Base-by-base conservation (phyloP, 2,113 vertebrate genomes). In the Trogon surrucura region DNA sequence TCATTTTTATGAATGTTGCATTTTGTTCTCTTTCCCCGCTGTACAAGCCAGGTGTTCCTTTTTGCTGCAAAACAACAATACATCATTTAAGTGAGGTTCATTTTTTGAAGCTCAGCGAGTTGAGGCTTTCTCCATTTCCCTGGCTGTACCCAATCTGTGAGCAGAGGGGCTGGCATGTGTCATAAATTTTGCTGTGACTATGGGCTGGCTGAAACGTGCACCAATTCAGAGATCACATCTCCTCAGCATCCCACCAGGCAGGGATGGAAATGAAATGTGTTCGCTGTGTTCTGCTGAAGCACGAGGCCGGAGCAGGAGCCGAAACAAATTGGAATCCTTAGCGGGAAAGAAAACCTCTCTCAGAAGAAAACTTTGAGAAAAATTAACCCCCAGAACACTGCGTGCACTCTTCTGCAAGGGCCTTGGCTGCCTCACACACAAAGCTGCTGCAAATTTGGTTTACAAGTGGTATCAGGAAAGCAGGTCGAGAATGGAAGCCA, bases 171-270 rank as follows among this genome's bases (percentile, higher is more conserved):
- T 89, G 75, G 73, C 51, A 94, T 91, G 50, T 79, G 88, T 64
- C 94, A 95, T 92, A 95, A 93, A 96, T 97, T 97, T 93, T 93
- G 94, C 78, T 89, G 73, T 12, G 3, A 88, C 91, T 80, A 75
- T 85, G 62, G 89, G 95, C 95, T 82, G 89, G 72, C 75, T 85
- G 80, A 96, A 80, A 95, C n/a, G 5, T 86, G 71, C 71, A 86
- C 54, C 85, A 87, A 78, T 87, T 93, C 91, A 79, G 91, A 93
- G 90, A 96, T 92, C 88, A 69, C 66, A 96, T 90, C 91, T 95
- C 47, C 47, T 91, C 67, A 91, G 90, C 88, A 83, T 87, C 67
- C 83, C 66, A 80, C 38, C 82, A 86, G 75, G 60, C 94, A 94
- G 85, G 71, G 71, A 53, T 77, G 50, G 80, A 96, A 96, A 96